Conservation (phyloP, 92 coral and sea anemone species). For the Epizoanthus stellaris region DNA sequence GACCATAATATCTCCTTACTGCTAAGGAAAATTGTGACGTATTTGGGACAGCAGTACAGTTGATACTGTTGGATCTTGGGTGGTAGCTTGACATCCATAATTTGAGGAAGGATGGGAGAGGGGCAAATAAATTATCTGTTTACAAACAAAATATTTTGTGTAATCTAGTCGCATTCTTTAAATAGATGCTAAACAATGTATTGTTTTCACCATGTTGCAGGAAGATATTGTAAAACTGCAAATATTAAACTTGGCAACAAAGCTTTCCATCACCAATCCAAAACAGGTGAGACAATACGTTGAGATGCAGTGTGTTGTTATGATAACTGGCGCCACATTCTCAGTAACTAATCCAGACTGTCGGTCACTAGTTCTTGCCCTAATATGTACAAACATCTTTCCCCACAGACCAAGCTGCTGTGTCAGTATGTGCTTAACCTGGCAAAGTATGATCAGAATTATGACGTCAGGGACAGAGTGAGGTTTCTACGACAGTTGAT, state of each 20-base stretch:
- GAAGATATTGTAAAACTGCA: constrained; percentile 98
- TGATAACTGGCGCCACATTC: background rate
- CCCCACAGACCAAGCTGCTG: constrained; percentile 80
- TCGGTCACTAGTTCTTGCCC: background rate
- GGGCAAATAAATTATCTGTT: too few relatives aligned
- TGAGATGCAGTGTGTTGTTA: background rate
- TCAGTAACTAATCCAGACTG: too few relatives aligned
- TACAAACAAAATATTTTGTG: too few relatives aligned
- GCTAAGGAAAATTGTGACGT: too few relatives aligned
- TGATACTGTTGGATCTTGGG: too few relatives aligned
- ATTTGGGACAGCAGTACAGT: too few relatives aligned
- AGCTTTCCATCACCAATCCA: constrained; percentile 86
- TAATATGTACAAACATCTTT: background rate
- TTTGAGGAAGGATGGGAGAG: too few relatives aligned
- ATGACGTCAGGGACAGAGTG: constrained; percentile 95
- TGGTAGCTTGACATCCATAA: too few relatives aligned
- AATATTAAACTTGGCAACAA: constrained; percentile 87
- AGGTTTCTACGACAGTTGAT: constrained; percentile 91
- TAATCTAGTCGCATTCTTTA: too few relatives aligned
- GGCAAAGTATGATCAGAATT: constrained; percentile 96
- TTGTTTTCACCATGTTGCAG: constrained; percentile 41
- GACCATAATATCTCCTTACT: too few relatives aligned
- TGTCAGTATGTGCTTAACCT: constrained; percentile 95
- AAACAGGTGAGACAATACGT: constrained; percentile 76
- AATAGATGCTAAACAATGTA: background rate